Evolutionary conservation across 2,113 vertebrate species (phyloP).

Genomic region (Terrapene triunguis): DNA sequence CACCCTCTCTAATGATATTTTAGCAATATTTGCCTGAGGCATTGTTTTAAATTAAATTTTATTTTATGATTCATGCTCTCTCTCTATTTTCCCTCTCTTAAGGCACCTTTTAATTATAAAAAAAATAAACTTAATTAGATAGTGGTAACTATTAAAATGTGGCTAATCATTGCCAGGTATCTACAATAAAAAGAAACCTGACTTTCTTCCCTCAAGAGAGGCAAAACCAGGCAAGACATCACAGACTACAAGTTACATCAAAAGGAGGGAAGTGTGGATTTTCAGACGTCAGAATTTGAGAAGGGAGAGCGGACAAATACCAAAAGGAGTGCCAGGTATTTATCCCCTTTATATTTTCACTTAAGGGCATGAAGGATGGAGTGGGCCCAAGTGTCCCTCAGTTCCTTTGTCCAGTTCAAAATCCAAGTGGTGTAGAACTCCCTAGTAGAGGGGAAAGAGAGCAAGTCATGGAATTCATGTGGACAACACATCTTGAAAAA

Average conservation of each 20-base stretch:
- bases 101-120: too few relatives aligned
- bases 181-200: background rate
- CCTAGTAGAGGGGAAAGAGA: background rate
- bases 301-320: background rate
- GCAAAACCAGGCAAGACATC: background rate
- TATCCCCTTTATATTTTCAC: too few relatives aligned
- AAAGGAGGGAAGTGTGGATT: background rate
- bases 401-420: background rate
- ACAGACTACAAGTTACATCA: background rate
- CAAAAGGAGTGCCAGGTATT: background rate
- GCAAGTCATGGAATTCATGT: background rate
- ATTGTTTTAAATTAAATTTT: background rate
- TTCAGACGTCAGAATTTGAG: background rate
- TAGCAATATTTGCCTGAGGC: too few relatives aligned
- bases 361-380: background rate
- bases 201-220: background rate
- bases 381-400: background rate
- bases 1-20: too few relatives aligned
- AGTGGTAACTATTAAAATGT: background rate
- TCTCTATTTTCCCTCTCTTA: background rate
- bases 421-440: background rate
- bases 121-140: too few relatives aligned
- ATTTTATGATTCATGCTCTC: background rate
- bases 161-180: background rate
- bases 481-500: background rate